Conservation (phyloP, 1,140 invertebrate species). For the Coptotermes formosanus region DNA sequence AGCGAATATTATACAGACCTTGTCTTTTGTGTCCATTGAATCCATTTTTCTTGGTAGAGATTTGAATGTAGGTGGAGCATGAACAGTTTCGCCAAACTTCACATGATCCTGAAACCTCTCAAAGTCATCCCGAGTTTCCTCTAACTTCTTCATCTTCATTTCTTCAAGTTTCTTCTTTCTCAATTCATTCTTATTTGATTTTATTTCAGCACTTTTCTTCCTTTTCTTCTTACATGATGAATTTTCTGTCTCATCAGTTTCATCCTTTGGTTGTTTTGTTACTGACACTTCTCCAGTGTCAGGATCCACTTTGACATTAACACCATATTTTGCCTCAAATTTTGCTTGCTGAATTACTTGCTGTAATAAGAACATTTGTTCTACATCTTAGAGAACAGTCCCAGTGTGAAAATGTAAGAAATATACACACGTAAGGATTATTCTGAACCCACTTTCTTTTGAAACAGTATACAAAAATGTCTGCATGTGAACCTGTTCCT, state of each 20-base stretch:
- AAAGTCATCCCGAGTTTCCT: slow-evolving; percentile 45
- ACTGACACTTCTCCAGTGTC: slow-evolving; percentile 48
- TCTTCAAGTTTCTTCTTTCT: slow-evolving; percentile 44
- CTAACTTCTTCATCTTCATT: slow-evolving; percentile 34
- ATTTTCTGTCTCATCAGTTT: slow-evolving; percentile 48
- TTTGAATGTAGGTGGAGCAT: slow-evolving; percentile 60
- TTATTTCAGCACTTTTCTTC: slow-evolving; percentile 34
- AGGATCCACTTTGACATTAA: slow-evolving; percentile 52
- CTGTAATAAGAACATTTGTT: slow-evolving; percentile 31
- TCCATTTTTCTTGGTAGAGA: slow-evolving; percentile 49
- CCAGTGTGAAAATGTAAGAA: not conserved
- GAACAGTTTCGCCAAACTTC: slow-evolving; percentile 65
- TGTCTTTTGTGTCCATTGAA: not conserved
- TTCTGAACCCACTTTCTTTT: not conserved
- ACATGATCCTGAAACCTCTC: slow-evolving; percentile 54
- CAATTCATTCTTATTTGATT: slow-evolving; percentile 27
- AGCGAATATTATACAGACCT: not conserved
- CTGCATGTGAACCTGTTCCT: too few relatives aligned
- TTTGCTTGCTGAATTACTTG: slow-evolving; percentile 38
- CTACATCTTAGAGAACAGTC: not conserved
- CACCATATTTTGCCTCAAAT: slow-evolving; percentile 57
- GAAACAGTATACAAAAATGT: not conserved
- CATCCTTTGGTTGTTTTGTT: slow-evolving; percentile 43
- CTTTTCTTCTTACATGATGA: slow-evolving; percentile 20
- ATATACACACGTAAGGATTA: not conserved